A percentile compares a stretch with the other conserved stretches of the same genome.
These are phyloP conservation scores for Strigamia crassipes DNA, from an alignment of 2,888 invertebrate species.

Conservation along the genomic window DNA sequence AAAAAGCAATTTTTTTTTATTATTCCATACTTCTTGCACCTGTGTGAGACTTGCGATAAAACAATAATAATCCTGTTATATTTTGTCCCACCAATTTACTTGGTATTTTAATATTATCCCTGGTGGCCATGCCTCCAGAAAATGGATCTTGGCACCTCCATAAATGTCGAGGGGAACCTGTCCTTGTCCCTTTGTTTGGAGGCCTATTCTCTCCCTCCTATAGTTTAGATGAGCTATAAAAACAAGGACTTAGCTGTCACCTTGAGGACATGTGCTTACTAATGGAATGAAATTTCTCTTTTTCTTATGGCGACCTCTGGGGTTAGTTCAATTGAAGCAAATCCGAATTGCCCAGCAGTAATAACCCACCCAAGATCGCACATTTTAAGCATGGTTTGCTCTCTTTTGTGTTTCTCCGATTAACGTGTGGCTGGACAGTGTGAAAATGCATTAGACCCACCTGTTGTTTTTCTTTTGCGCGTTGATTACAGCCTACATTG, in stretches of 20 bases:
- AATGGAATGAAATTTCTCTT: conserved; percentile 36
- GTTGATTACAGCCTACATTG: neutral
- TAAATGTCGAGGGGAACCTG: conserved; percentile 43
- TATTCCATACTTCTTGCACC: neutral
- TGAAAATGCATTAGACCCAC: conserved; percentile 17
- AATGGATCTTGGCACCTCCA: conserved; percentile 41
- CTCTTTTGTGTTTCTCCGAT: neutral
- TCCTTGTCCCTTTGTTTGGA: conserved; percentile 36
- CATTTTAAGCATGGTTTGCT: neutral
- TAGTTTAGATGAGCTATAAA: conserved; percentile 36
- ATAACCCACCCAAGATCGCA: neutral
- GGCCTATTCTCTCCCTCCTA: conserved; percentile 20
- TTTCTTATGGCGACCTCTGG: neutral
- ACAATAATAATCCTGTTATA: neutral
- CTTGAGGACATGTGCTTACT: neutral
- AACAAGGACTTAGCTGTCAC: conserved; percentile 33
- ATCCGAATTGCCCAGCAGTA: neutral
- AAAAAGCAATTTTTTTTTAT: neutral
- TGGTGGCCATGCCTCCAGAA: neutral
- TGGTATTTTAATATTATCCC: conserved; percentile 18
- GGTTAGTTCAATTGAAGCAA: neutral
- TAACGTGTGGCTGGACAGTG: neutral
- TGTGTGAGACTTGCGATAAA: neutral
- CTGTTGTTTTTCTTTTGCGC: conserved; percentile 1
- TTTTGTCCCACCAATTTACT: neutral